Conservation (phyloP, 2,888 invertebrate genomes). For the Ferdinandea cuprea region DNA sequence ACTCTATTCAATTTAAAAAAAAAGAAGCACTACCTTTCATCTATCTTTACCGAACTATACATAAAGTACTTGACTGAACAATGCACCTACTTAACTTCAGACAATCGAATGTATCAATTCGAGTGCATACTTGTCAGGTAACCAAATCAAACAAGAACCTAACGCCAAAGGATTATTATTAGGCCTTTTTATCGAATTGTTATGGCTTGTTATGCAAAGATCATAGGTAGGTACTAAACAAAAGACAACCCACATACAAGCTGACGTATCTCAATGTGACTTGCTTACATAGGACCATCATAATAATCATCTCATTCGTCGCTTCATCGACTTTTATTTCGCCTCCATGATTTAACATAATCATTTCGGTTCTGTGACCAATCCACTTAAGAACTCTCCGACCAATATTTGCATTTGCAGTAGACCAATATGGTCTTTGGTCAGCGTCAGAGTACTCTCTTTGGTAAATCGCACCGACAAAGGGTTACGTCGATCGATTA, state of each 20-base stretch:
- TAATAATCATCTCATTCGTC: slow-evolving; percentile 4
- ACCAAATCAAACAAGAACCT: slow-evolving; percentile 40
- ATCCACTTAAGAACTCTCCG: slow-evolving; percentile 57
- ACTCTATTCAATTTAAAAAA: too few relatives aligned
- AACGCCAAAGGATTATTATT: slow-evolving; percentile 49
- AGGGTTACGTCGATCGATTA: slow-evolving; percentile 74
- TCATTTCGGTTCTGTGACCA: slow-evolving; percentile 68
- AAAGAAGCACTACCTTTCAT: too few relatives aligned
- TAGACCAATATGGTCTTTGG: slow-evolving; percentile 23
- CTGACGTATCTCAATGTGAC: slow-evolving; percentile 1
- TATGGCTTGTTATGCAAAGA: slow-evolving; percentile 53
- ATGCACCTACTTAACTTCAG: slow-evolving; percentile 12
- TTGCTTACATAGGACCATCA: slow-evolving; percentile 54
- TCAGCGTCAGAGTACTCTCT: too few relatives aligned
- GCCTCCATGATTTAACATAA: slow-evolving; percentile 67
- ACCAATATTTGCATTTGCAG: slow-evolving; percentile 59
- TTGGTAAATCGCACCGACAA: slow-evolving; percentile 64
- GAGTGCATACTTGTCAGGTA: slow-evolving; percentile 36
- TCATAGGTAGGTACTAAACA: slow-evolving; percentile 2
- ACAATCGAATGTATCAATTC: slow-evolving; percentile 42
- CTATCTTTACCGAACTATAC: neutral
- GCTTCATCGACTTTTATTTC: slow-evolving; percentile 28
- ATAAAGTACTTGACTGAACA: slow-evolving; percentile 3
- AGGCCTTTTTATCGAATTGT: slow-evolving; percentile 23
- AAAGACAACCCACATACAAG: slow-evolving; percentile 22